Conservation (phyloP, 2,888 invertebrate species). For the Plagodis dolabraria region DNA sequence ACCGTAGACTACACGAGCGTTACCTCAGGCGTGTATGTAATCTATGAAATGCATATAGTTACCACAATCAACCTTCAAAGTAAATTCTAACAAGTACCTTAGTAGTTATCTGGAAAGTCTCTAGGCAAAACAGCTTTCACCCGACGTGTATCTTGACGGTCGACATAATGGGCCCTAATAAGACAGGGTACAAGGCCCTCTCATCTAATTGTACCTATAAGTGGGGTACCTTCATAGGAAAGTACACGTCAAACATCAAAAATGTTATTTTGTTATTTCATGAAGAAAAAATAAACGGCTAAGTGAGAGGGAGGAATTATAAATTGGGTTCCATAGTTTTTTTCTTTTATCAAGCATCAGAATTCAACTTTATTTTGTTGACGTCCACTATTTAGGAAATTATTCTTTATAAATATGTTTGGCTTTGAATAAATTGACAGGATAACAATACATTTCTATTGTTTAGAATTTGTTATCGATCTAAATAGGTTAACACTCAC, state of each 20-base stretch:
- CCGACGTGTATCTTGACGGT: constrained; percentile 15
- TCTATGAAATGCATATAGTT: background rate
- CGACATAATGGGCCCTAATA: constrained; percentile 31
- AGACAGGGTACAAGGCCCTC: constrained; percentile 29
- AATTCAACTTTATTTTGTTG: no score
- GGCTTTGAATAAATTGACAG: no score
- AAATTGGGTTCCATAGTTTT: constrained; percentile 26
- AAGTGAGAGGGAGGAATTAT: constrained; percentile 6
- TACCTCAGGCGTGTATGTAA: no score
- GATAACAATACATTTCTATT: no score
- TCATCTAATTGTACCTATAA: constrained; percentile 30
- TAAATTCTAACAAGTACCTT: constrained; percentile 10
- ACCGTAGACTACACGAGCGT: no score
- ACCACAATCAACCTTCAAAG: constrained; percentile 3
- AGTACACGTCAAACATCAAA: constrained; percentile 32
- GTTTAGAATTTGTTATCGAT: no score
- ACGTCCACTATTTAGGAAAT: no score
- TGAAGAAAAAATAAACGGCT: constrained; percentile 20
- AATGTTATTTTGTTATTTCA: constrained; percentile 27
- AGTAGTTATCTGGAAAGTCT: constrained; percentile 4
- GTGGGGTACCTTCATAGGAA: constrained; percentile 32
- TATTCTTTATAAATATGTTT: no score
- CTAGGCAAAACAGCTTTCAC: constrained; percentile 31
- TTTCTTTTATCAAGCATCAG: background rate
- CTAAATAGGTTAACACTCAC: no score